Evolutionary conservation across 2,888 invertebrate species (phyloP), one percentile per base, ranked within the genome.

Genomic region (Tuberolachnus salignus): DNA sequence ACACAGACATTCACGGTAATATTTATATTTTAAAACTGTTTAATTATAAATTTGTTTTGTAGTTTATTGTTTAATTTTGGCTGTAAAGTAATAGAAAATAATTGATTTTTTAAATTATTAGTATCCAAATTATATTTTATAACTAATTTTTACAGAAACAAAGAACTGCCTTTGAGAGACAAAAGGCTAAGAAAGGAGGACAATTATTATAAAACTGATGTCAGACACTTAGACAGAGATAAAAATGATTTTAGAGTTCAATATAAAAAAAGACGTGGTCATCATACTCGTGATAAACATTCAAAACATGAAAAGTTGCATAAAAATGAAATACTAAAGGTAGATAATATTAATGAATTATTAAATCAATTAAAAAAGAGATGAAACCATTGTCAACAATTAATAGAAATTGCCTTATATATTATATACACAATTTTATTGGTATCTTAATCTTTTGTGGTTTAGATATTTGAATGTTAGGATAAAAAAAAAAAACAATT

Each of bases 181-280:
- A 78, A 78, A 51, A 78, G 78, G 23, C 11, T 42, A 14, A 78
- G 69, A 59, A 78, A 78, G n/a, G 67, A 67, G 19, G 78, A 78
- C 42, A 69, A 78, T 51, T 78, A 78, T 78, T 78, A 78, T 42
- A 78, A 78, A 57, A 4, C 69, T 9, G 67, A 78, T 69, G 59
- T 69, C 0, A 73, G 73, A 9, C 51, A 4, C 63, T 14, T 34
- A 14, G 73, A 73, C 23, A 69, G 78, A 69, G 23, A 14, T 51
- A 69, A 78, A 57, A 78, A 78, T 69, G 51, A 19, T 59, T 67
- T 69, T 42, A 69, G 78, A 69, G 78, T 69, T 19, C 78, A 57
- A 42, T 78, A 67, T 61, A 78, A 78, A 51, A 78, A 78, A 78
- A 78, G 78, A 4, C 51, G 69, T 61, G 10, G 42, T n/a, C n/a